These are phyloP conservation scores for Drosophila hydei DNA, from an alignment of 1,140 invertebrate genomes.

Conservation along the genomic window DNA sequence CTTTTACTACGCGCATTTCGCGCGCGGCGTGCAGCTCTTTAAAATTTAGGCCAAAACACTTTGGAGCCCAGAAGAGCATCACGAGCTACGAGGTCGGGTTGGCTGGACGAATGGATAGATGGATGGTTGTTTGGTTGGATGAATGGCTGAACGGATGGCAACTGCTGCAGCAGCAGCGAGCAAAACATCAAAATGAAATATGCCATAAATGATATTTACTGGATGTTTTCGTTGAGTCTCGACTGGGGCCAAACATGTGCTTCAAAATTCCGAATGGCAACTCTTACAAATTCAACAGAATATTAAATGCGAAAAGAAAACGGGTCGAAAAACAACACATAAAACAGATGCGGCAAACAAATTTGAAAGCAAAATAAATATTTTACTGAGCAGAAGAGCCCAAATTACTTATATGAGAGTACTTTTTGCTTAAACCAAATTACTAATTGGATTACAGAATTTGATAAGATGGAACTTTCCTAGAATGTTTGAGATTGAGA, in stretches of 20 bases:
- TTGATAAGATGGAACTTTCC: too few relatives aligned
- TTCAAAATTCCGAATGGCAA: conserved; percentile 28
- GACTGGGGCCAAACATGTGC: conserved; percentile 27
- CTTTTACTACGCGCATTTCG: conserved; percentile 39
- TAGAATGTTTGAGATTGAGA: too few relatives aligned
- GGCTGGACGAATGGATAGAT: conserved; percentile 1
- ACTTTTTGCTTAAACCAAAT: too few relatives aligned
- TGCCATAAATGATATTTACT: conserved; percentile 56
- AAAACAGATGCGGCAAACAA: conserved; percentile 1
- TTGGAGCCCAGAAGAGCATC: conserved; percentile 42
- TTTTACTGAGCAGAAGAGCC: not conserved
- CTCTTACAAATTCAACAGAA: conserved; percentile 34
- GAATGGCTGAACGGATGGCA: conserved; percentile 1
- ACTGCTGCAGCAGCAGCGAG: conserved; percentile 11
- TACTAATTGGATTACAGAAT: too few relatives aligned
- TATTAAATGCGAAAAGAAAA: conserved; percentile 27
- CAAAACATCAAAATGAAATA: conserved; percentile 53
- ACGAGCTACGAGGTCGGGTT: conserved; percentile 14
- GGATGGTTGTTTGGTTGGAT: not conserved
- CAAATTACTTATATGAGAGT: not conserved
- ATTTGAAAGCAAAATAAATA: not conserved
- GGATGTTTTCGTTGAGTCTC: conserved; percentile 23
- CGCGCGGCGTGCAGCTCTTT: conserved; percentile 39
- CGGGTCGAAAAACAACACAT: conserved; percentile 13
- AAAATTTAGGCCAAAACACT: conserved; percentile 79